Base-by-base conservation (phyloP, 2,888 invertebrate species). In the Hydraecia micacea region DNA sequence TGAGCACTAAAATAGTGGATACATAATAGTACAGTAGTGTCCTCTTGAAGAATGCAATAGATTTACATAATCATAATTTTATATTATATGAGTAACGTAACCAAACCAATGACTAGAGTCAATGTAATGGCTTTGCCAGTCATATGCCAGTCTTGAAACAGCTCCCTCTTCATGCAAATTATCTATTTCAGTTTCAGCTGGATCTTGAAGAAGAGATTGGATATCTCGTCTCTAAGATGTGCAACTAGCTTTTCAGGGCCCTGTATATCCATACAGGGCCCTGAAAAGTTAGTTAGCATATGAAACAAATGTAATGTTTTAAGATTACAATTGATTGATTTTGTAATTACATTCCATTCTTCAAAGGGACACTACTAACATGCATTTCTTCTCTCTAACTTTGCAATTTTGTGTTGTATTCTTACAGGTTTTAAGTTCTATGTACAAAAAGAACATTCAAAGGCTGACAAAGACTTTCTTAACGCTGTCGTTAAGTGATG, bases 381-480 rank as follows among this genome's bases (percentile, higher is more conserved):
- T 28, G 9, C 2, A 70, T 65, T n/a, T 66, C 9, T 36, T 70
- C 65, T 18, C 32, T 36, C 7, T 65, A 70, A 36, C 18, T 66
- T 70, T 36, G 9, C 18, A n/a, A 36, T 42, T 8, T 39, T 42
- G 15, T 62, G 4, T 66, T 75, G 4, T 81, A 28, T 63, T 39
- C 32, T 85, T 95, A 74, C 97, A 98, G 98, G 99, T 99, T 69
- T 97, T 98, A 72, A 98, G 98, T 86, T 99, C 99, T 84, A 97
- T 99, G 94, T 99, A 99, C 94, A 99, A 99, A 96, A 99, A 99
- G 94, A 99, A 99, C 95, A 99, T 99, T 90, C 99, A 99, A 95
- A 97, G 99, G 93, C 97, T 99, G 86, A 99, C 99, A 46, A 99
- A 99, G 95, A 99, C 99, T 46, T 99, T 99, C 95, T 96, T 99